Conservation (phyloP, 2,113 vertebrate species). For the Serinus canaria region DNA sequence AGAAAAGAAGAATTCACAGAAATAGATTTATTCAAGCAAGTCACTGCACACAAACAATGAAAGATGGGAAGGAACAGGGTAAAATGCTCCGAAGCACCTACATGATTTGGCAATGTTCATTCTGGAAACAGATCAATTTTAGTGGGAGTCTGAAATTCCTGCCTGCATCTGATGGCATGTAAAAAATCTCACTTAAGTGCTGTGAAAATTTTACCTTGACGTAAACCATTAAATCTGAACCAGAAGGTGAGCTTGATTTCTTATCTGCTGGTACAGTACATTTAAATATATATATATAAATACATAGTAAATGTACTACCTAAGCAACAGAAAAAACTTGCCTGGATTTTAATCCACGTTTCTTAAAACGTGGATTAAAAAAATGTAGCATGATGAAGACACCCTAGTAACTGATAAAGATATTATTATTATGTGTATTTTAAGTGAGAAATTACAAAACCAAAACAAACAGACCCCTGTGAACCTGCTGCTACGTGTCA, state of each 20-base stretch:
- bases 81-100: neutral
- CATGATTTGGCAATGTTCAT: slow-evolving; percentile 3
- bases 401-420: neutral
- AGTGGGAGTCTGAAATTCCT: slow-evolving; percentile 17
- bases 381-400: neutral
- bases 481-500: neutral
- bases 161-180: neutral
- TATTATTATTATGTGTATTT: neutral
- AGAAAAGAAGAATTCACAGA: neutral
- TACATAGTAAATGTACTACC: neutral
- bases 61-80: neutral
- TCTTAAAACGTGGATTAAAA: neutral
- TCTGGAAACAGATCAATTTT: neutral
- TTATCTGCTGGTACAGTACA: neutral
- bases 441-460: neutral
- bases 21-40: neutral
- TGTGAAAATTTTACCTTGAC: neutral
- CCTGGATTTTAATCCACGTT: neutral
- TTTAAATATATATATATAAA: neutral
- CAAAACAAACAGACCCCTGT: neutral
- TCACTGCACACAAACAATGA: neutral
- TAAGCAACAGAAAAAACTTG: neutral
- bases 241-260: neutral
- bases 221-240: neutral
- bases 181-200: neutral